Evolutionary conservation across 1,140 invertebrate genomes (phyloP), one percentile per base, ranked within the genome.

Genomic region (Drosophila erecta): DNA sequence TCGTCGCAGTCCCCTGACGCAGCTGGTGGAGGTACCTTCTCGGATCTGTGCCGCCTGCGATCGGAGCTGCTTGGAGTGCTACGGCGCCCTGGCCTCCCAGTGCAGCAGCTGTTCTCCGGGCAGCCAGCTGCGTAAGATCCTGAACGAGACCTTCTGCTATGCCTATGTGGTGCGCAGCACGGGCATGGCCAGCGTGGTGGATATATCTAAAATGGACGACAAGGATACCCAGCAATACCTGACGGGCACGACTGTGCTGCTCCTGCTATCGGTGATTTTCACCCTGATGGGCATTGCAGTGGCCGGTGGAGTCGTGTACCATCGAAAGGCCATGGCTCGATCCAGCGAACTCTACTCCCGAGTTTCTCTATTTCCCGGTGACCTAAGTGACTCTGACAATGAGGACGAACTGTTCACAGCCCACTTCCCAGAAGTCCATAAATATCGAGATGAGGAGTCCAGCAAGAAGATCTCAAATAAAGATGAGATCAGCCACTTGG

Each of bases 161-260:
- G 75, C 78, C 0, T 91, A 91, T 58, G 85, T 86, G 27, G 90
- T 91, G 24, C 85, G 90, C 6, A 91, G 90, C 54, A 79, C 81
- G 1, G 81, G 81, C 14, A 56, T 58, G 47, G 73, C 90, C 56
- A 76, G 76, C n/a, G 41, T 83, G 1, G 49, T 77, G 15, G 84
- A 87, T 27, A 22, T 76, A 7, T 67, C 78, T 8, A 64, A 51
- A 30, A 17, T 35, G 22, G 46, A 38, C 3, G 35, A 64, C 10
- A 15, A 15, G n/a, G 49, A 10, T 8, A 27, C 35, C 12, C 17
- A 60, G 10, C 41, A 61, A 2, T 70, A 79, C 35, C 66, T 89
- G 58, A 44, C 41, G 1, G 66, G 64, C 75, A 64, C 47, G 8
- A 72, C 71, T 10, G 75, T 66, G 6, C 50, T 86, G 10, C 62